Evolutionary conservation across 2,888 invertebrate genomes (phyloP), one percentile per base, ranked within the genome.

Genomic region (Cosmopolites sordidus): DNA sequence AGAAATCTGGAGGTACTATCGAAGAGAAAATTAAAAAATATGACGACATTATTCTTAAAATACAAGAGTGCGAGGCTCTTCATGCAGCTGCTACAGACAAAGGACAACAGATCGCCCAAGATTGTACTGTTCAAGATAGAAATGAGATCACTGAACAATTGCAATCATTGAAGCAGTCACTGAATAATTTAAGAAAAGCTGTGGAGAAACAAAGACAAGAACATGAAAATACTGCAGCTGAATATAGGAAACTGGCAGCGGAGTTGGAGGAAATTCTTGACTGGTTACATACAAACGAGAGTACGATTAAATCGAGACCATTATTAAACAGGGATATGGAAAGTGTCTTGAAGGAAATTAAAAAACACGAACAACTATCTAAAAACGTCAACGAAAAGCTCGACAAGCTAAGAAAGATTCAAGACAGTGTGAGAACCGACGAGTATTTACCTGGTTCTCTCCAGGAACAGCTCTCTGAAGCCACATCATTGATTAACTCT

Each of bases 71-170:
- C 69, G 94, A 94, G 72, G 93, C 92, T 8, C 77, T 88, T 29
- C 74, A 95, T 6, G 89, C 92, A 0, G 84, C 89, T 3, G 92
- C 94, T 0, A 86, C 86, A 11, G 95, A 95, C 67, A 94, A 94
- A 70, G 95, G 94, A 0, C 90, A 92, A 67, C 91, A 92, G 71
- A 94, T 96, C 27, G 92, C 92, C 0, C 86, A 87, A 0, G 94
- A 95, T 74, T 92, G 93, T 38, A 87, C 90, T 1, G 85, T 89
- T 0, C 86, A 88, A 14, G 94, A 94, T 64, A 81, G 89, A 63
- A 93, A 93, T 64, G 85, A 85, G 61, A 86, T 95, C 4, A 92
- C 91, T 1, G 91, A 92, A 68, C 87, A 93, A 63, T 70, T 95
- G 16, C 92, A 93, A 65, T 86, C 87, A 0, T 71, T 95, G 15